A percentile compares a stretch with the other conserved stretches of the same genome.
These are phyloP conservation scores for Drosophila seguyi DNA, from an alignment of 1,140 invertebrate genomes.

Conservation along the genomic window DNA sequence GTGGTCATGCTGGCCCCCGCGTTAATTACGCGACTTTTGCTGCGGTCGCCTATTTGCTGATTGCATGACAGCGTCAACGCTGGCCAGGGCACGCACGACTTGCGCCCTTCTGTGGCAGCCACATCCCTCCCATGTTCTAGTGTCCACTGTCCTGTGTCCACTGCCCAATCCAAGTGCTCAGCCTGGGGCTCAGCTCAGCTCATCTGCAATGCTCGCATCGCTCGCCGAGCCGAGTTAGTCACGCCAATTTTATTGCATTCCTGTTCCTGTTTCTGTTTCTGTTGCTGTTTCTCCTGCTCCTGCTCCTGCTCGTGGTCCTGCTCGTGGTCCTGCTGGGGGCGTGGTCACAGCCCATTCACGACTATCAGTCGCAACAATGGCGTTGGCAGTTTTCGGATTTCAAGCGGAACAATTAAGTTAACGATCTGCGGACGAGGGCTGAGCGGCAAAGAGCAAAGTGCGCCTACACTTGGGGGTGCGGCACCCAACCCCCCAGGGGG, in stretches of 20 bases:
- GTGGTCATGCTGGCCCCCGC: slow-evolving; percentile 48
- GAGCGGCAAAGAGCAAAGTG: slow-evolving; percentile 72
- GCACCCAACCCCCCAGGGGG: not conserved
- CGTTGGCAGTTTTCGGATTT: slow-evolving; percentile 77
- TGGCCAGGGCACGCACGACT: slow-evolving; percentile 73
- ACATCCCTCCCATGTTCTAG: not conserved
- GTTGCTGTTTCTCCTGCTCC: not conserved
- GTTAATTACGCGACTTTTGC: slow-evolving; percentile 82
- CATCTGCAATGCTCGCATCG: slow-evolving; percentile 38
- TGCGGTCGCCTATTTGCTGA: slow-evolving; percentile 80
- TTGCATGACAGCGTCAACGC: slow-evolving; percentile 67
- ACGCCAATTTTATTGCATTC: slow-evolving; percentile 81
- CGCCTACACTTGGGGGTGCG: slow-evolving; percentile 50
- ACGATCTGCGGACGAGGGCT: slow-evolving; percentile 72
- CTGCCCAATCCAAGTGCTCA: slow-evolving; percentile 9
- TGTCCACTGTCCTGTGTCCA: too few relatives aligned
- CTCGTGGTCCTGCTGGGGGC: slow-evolving; percentile 4
- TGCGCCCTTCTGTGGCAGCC: slow-evolving; percentile 32
- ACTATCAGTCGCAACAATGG: slow-evolving; percentile 80
- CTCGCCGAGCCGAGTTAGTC: slow-evolving; percentile 61
- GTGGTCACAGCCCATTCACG: slow-evolving; percentile 28
- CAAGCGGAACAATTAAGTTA: slow-evolving; percentile 83
- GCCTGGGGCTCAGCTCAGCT: slow-evolving; percentile 36
- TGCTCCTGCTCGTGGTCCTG: slow-evolving; percentile 4
- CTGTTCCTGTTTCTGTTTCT: slow-evolving; percentile 46